Conservation (phyloP, 2,113 vertebrate genomes). For the Heterochromis multidens region DNA sequence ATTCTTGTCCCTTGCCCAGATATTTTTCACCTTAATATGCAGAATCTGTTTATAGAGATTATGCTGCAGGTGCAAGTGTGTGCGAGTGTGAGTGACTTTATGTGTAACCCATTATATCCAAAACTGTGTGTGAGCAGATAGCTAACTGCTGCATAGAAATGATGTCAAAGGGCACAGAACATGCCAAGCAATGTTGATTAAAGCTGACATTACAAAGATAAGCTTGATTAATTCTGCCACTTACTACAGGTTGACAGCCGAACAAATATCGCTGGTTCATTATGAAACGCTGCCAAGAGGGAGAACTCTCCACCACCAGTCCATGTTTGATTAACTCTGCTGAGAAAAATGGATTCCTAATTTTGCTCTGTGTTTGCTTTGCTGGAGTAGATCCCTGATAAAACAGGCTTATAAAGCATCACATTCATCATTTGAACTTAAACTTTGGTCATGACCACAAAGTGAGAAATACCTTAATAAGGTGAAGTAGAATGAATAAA, state of each 20-base stretch:
- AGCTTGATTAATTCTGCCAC: slow-evolving; percentile 52
- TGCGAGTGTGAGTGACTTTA: neutral
- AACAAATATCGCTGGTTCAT: slow-evolving; percentile 40
- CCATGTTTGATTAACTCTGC: slow-evolving; percentile 18
- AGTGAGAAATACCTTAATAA: slow-evolving; percentile 5
- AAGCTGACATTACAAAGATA: slow-evolving; percentile 40
- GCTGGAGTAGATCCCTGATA: neutral
- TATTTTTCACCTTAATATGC: neutral
- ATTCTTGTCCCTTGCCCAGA: neutral
- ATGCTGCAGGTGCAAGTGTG: neutral
- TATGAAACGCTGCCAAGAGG: slow-evolving; percentile 20
- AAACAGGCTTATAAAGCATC: neutral
- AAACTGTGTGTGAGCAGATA: slow-evolving; percentile 20
- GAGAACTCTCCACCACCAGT: neutral
- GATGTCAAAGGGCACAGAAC: slow-evolving; percentile 45
- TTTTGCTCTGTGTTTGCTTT: neutral
- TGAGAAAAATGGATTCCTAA: neutral
- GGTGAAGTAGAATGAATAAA: neutral
- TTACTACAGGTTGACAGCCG: slow-evolving; percentile 28
- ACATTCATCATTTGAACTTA: neutral
- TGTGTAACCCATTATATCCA: slow-evolving; percentile 20
- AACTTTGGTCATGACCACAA: neutral
- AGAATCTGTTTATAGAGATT: neutral
- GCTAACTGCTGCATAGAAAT: slow-evolving; percentile 32
- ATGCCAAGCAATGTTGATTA: slow-evolving; percentile 37